Conservation (phyloP, 2,113 vertebrate species). For the Cephalophus harveyi region DNA sequence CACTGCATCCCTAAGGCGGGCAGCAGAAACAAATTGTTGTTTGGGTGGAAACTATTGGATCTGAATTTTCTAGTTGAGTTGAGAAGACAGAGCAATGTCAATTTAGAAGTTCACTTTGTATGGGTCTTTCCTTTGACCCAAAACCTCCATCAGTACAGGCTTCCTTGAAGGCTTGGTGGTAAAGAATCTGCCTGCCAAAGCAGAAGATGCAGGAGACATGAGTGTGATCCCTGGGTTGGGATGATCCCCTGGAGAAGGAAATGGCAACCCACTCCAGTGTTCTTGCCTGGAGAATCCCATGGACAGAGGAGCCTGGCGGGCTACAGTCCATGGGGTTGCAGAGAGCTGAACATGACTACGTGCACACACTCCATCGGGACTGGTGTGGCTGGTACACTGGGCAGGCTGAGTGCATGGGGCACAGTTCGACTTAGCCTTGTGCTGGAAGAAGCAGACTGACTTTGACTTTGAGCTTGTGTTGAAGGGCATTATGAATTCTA, state of each 20-base stretch:
- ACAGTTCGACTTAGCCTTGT: accelerated
- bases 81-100: not conserved
- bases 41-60: not conserved
- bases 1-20: accelerated
- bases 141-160: not conserved
- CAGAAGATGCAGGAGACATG: not conserved
- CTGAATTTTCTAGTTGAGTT: not conserved
- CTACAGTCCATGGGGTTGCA: not conserved
- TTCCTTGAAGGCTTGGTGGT: not conserved
- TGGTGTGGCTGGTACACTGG: accelerated
- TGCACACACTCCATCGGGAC: accelerated
- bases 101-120: not conserved
- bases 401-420: accelerated
- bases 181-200: not conserved
- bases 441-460: not conserved
- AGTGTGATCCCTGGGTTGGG: not conserved
- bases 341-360: not conserved
- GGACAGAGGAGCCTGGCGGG: not conserved
- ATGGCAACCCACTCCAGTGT: not conserved
- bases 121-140: not conserved
- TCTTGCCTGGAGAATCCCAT: not conserved
- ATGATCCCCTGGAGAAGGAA: not conserved
- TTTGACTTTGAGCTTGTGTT: not conserved
- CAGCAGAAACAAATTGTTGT: not conserved
- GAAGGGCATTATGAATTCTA: not conserved